Evolutionary conservation across 1,140 invertebrate genomes (phyloP), one percentile per base, ranked within the genome.

Genomic region (Andrena cerasifolii): DNA sequence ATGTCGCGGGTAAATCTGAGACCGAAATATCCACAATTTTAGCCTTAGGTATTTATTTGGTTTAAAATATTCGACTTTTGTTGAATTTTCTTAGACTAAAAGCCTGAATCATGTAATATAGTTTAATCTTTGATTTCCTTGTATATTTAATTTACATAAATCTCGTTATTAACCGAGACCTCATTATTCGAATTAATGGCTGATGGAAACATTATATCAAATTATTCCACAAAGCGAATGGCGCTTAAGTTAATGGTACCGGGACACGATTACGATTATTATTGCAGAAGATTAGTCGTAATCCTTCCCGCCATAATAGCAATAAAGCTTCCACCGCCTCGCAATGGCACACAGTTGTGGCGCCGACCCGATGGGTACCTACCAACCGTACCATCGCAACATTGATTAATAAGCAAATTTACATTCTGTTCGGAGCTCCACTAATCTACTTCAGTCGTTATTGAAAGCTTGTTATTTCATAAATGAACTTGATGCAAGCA

Each of bases 381-480:
- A 43, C 36, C 4, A 62, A 40, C 33, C 12, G 10, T 26, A 40
- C 10, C 10, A 16, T 7, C n/a, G 63, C 10, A 7, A 36, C 12
- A 16, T 33, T 24, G 63, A 51, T 18, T 31, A 33, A 33, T 66
- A 66, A 66, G 49, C 45, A 66, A 66, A 66, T 66, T 51, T 66
- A 0, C 63, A 66, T 51, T 33, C 47, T 14, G 6, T 49, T 66
- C 12, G 14, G 5, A 49, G 31, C 26, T 3, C 5, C 10, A 3
- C 21, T 5, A 7, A 18, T n/a, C 26, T 18, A 16, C 10, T 40
- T 40, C 3, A 40, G 36, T 40, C 36, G 1, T 10, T 10, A n/a
- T 65, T 2, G 5, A 0, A 49, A 49, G 12, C 21, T 43, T 1
- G 16, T 66, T 31, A 4, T 5, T 21, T 33, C 31, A 5, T 51